Base-by-base conservation (phyloP, 2,797 vertebrate genomes). In the Crax fasciolata region DNA sequence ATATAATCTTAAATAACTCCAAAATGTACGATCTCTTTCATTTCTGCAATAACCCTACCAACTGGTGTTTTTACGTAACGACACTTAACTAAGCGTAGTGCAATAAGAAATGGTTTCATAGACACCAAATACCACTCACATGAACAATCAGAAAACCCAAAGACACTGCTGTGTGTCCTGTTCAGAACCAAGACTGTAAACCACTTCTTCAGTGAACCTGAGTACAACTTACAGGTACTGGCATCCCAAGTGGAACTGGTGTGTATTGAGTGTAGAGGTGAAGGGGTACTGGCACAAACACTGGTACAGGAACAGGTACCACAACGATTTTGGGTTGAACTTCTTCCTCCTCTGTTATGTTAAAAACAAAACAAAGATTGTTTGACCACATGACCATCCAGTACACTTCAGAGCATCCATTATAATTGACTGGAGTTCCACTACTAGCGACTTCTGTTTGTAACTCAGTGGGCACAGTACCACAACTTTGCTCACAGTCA, bases 211-310 rank as follows among this genome's bases (percentile, higher is more conserved):
- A 89, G 96, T 14, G 66, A 93, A 87, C 39, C 63, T 52, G 67
- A 84, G 39, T 10, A 24, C 48, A 94, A 98, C 98, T 90, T 97
- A 99, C 99, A 30, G 99, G 99, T 81, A 99, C 38, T 13, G 99
- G 99, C 96, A 99, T 94, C 57, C 98, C 98, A 70, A 99, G 85
- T 2, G 98, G 98, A 82, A 98, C 98, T 38, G 99, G 99, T 9
- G 99, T 97, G 89, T 97, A 99, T 96, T 99, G 99, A 57, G 98
- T 99, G 98, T 99, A 99, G 97, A 99, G 98, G 96, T 98, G 98
- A 98, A 99, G 98, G 63, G 99, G 99, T 35, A 99, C 97, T 49
- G 99, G 99, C 87, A 99, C 90, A 90, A 98, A 99, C 74, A 99
- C 98, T 7, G 99, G 99, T 35, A 99, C 99, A 13, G 99, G 99